Evolutionary conservation across 1,140 invertebrate species (phyloP).

Genomic region (Ips typographus): DNA sequence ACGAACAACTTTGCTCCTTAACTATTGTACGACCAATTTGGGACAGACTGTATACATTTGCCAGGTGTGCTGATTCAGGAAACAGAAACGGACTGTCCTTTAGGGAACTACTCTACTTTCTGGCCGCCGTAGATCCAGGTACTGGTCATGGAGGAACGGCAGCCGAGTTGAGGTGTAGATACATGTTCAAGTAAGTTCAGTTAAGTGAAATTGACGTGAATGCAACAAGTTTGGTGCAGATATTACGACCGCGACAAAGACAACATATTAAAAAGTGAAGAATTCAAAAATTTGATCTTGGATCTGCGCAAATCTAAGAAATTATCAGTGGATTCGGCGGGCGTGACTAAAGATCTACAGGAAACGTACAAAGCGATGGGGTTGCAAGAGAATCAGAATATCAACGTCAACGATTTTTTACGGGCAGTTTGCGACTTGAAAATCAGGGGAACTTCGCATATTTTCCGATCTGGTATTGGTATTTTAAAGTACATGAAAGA

Average conservation of each 20-base stretch:
- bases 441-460: slow-evolving; percentile 52
- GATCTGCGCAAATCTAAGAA: slow-evolving; percentile 42
- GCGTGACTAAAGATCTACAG: slow-evolving; percentile 38
- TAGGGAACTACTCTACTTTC: slow-evolving; percentile 52
- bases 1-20: slow-evolving; percentile 14
- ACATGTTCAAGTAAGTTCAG: slow-evolving; percentile 52
- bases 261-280: slow-evolving; percentile 37
- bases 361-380: slow-evolving; percentile 48
- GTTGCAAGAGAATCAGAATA: slow-evolving; percentile 45
- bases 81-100: slow-evolving; percentile 53
- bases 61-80: slow-evolving; percentile 53
- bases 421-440: slow-evolving; percentile 52
- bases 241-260: slow-evolving; percentile 45
- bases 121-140: slow-evolving; percentile 52
- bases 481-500: slow-evolving; percentile 41
- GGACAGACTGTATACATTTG: too few relatives aligned
- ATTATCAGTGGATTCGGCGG: slow-evolving; percentile 33
- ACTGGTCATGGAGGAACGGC: slow-evolving; percentile 51
- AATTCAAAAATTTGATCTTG: slow-evolving; percentile 41
- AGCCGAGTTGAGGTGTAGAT: slow-evolving; percentile 53
- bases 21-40: slow-evolving; percentile 7
- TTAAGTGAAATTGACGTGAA: background rate
- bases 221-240: slow-evolving; percentile 30
- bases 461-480: slow-evolving; percentile 46
- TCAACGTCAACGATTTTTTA: slow-evolving; percentile 52